phyloP scores from a whole-genome alignment of 2,797 vertebrate genomes.

The Aulostomus chinensis region DNA sequence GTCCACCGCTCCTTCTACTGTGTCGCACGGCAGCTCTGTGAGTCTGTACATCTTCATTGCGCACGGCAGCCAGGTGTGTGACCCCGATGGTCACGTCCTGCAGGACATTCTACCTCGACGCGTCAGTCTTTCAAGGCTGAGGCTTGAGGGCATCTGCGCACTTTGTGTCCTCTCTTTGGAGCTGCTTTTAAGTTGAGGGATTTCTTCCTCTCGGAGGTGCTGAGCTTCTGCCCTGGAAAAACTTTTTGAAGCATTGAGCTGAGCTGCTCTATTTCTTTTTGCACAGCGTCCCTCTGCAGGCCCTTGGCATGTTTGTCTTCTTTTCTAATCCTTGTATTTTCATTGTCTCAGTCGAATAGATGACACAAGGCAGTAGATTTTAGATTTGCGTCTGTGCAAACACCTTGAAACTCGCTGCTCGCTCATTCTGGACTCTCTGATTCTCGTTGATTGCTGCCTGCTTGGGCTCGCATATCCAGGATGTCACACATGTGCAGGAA shows the following conservation, averaged over 20 bases:
- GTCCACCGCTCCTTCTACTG: too few species aligned
- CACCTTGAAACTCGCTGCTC: constrained; percentile 5
- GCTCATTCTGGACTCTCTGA: too few species aligned
- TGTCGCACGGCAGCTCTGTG: too few species aligned
- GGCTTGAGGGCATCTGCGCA: neutral
- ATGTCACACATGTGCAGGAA: constrained; percentile 29
- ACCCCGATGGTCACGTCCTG: neutral
- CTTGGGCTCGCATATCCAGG: constrained; percentile 9
- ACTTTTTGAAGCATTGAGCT: neutral
- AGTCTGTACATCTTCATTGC: too few species aligned
- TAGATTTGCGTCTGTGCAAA: constrained; percentile 27
- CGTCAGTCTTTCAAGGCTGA: neutral
- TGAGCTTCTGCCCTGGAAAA: constrained; percentile 1
- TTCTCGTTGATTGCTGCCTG: constrained; percentile 26
- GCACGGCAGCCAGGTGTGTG: too few species aligned
- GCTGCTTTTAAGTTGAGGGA: neutral
- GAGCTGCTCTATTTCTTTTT: constrained; percentile 1
- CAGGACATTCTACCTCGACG: neutral
- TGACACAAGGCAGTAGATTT: constrained; percentile 9
- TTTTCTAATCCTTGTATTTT: constrained; percentile 2
- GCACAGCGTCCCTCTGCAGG: neutral
- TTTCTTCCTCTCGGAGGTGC: neutral
- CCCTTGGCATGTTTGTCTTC: too few species aligned
- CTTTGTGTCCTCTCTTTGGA: neutral
- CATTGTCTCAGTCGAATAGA: constrained; percentile 33